A percentile compares a stretch with the other conserved stretches of the same genome.
phyloP scores from a whole-genome alignment of 2,888 invertebrate species.

The Drosophila flavopinicola region DNA sequence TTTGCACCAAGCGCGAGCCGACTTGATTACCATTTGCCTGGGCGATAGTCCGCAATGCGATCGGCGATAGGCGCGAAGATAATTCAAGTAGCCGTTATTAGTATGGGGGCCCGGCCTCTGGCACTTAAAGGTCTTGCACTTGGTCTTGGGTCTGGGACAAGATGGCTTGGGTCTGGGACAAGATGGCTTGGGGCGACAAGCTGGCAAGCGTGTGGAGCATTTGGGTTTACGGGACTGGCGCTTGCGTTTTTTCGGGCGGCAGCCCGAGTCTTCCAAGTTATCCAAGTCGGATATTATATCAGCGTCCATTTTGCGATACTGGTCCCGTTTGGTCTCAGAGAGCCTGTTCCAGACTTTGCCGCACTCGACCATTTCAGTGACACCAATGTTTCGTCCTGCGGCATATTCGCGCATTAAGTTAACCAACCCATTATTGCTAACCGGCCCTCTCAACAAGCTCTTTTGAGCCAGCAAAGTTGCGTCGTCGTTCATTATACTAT shows the following conservation, averaged over 20 bases:
- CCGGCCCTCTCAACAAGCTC: slow-evolving; percentile 2
- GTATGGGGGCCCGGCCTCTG: slow-evolving; percentile 42
- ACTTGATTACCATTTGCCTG: slow-evolving; percentile 37
- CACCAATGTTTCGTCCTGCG: fast-evolving
- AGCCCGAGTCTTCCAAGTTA: too few species aligned
- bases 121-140: slow-evolving; percentile 17
- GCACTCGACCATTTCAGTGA: neutral
- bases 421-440: slow-evolving; percentile 15
- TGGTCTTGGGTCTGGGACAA: slow-evolving; percentile 1
- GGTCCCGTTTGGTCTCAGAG: neutral
- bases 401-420: slow-evolving; percentile 11
- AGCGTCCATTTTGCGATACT: neutral
- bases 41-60: slow-evolving; percentile 49
- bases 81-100: slow-evolving; percentile 55
- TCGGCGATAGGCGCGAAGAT: slow-evolving; percentile 42
- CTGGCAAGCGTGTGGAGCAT: too few species aligned
- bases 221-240: neutral
- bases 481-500: slow-evolving; percentile 2
- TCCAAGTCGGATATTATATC: too few species aligned
- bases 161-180: neutral
- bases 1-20: slow-evolving; percentile 53
- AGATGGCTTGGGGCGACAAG: slow-evolving; percentile 2
- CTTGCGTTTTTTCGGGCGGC: slow-evolving; percentile 5
- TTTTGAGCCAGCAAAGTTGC: neutral
- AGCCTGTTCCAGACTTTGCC: slow-evolving; percentile 18